phyloP scores from a whole-genome alignment of 2,888 invertebrate genomes.

The Caenorhabditis zanzibari region DNA sequence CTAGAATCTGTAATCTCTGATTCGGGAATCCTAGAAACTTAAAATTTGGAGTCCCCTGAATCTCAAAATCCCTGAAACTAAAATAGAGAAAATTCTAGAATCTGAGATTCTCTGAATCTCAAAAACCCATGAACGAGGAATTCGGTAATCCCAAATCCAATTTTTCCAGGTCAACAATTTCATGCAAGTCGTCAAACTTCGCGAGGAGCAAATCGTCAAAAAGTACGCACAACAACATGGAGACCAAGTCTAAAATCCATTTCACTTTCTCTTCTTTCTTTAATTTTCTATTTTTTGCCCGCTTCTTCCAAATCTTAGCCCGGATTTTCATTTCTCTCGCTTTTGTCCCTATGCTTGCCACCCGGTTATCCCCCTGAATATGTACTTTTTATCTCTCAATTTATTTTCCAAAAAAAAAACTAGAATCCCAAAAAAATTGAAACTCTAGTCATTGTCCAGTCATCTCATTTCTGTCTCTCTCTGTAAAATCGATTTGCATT shows the following conservation, averaged over 20 bases:
- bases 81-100: no score
- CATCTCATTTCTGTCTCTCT: background rate
- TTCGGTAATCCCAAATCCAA: no score
- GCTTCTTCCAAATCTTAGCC: background rate
- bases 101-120: no score
- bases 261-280: background rate
- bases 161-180: constrained; percentile 81
- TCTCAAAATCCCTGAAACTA: no score
- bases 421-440: background rate
- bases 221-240: constrained; percentile 81
- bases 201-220: constrained; percentile 83
- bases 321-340: constrained; percentile 8
- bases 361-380: constrained; percentile 26
- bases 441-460: constrained; percentile 14
- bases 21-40: no score
- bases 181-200: constrained; percentile 82
- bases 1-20: no score
- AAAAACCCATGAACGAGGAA: no score
- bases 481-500: constrained; percentile 25
- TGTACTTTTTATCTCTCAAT: constrained; percentile 11
- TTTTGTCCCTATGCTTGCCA: constrained; percentile 39
- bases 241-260: constrained; percentile 70
- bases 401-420: background rate
- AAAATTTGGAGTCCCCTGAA: no score
- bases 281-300: background rate